Evolutionary conservation across 2,797 vertebrate genomes (phyloP).

Genomic region (Xenopus petersii): DNA sequence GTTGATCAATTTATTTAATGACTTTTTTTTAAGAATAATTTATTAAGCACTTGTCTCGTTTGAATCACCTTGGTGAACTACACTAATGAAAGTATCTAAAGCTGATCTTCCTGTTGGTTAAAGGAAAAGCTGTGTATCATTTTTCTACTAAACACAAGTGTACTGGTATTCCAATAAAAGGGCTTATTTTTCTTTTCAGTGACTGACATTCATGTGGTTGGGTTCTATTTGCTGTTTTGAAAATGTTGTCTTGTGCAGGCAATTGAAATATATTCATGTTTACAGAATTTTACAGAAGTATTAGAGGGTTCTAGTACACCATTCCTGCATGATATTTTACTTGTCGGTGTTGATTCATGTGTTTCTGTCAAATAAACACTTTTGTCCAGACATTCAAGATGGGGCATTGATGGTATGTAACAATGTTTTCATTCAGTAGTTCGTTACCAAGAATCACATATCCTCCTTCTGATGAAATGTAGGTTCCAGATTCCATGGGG

Average conservation of each 20-base stretch:
- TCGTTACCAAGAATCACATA: conserved; percentile 80
- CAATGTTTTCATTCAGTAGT: conserved; percentile 24
- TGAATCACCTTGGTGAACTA: too few species aligned
- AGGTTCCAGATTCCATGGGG: conserved; percentile 82
- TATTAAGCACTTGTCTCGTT: too few species aligned
- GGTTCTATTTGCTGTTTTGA: background rate
- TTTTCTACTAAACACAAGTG: too few species aligned
- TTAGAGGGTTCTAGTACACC: background rate
- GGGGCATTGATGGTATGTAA: background rate
- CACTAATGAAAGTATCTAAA: too few species aligned
- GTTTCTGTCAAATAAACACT: conserved; percentile 25
- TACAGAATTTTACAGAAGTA: background rate
- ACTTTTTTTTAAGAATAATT: too few species aligned
- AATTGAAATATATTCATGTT: too few species aligned
- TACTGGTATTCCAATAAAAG: too few species aligned
- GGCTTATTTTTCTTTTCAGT: too few species aligned
- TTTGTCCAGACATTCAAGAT: conserved; percentile 8
- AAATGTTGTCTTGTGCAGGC: background rate
- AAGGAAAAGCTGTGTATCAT: too few species aligned
- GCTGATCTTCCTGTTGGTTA: too few species aligned
- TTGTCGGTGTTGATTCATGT: conserved; percentile 4
- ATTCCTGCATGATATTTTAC: conserved; percentile 1
- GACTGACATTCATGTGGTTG: too few species aligned
- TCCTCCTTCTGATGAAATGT: conserved; percentile 88
- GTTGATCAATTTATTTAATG: too few species aligned